Conservation (phyloP, 2,113 vertebrate species). For the Saguinus imperator region DNA sequence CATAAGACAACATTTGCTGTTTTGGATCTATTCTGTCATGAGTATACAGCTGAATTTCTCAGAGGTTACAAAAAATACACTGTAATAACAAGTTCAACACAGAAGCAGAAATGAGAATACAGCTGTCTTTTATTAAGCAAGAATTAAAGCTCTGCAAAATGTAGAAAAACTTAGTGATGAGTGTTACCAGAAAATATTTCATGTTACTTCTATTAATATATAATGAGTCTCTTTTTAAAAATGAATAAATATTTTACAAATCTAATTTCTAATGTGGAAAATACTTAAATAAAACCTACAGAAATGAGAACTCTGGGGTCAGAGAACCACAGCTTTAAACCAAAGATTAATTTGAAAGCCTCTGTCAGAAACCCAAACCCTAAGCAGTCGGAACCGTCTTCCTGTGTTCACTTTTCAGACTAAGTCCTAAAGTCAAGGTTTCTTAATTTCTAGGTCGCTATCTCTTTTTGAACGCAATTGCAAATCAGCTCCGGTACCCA, state of each 20-base stretch:
- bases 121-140: background rate
- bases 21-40: background rate
- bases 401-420: background rate
- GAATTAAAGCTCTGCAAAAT: background rate
- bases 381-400: background rate
- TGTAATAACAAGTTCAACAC: background rate
- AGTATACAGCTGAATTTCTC: background rate
- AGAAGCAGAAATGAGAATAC: background rate
- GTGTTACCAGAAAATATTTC: too few species aligned
- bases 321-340: background rate
- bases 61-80: background rate
- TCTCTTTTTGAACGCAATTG: constrained; percentile 98
- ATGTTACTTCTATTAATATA: background rate
- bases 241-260: background rate
- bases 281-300: background rate
- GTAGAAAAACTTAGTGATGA: background rate
- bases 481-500: constrained; percentile 98
- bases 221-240: background rate
- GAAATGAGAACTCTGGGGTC: background rate
- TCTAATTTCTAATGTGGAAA: background rate
- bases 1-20: background rate
- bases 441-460: constrained; percentile 90
- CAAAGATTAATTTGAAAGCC: background rate
- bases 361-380: background rate
- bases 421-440: background rate